Base-by-base conservation (phyloP, 2,113 vertebrate species). In the Pseudorhombus dupliciocellatus region DNA sequence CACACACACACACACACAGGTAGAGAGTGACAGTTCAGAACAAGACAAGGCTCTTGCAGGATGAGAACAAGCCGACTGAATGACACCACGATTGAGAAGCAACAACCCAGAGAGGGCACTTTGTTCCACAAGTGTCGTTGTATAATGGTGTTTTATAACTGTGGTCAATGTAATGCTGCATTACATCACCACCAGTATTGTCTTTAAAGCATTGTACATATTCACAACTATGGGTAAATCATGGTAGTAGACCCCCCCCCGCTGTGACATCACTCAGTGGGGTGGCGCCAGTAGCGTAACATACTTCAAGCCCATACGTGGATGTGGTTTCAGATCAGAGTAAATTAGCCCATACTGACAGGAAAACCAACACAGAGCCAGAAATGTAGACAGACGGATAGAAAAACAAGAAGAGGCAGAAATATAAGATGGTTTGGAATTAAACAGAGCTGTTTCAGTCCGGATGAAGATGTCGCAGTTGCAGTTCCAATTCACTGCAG, bases 1-100 rank as follows among this genome's bases (percentile, higher is more conserved):
- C 66, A 53, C 50, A 74, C 20, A 8, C 66, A 53, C 50, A 74
- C 20, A 8, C 56, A 57, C 57, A 57, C 62, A 79, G 55, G 56
- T 69, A 37, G 46, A 73, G 37, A 61, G 25, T 25, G 31, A 48
- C 31, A 52, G 42, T 65, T 77, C 25, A 65, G 7, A n/a, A 30
- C 54, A 50, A 63, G 52, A 51, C 53, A 52, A 57, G 74, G 42
- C 52, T 56, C 48, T 48, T n/a, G 51, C 40, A 53, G 30, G 40
- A 44, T 15, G 16, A 46, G 25, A 67, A 20, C n/a, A 46, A 51
- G 31, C 7, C 18, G 24, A 30, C 37, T 21, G 37, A 22, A 68
- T 2, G 16, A 34, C 37, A 44, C 10, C 34, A 50, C 42, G 9
- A 25, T 30, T 10, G 16, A 24, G 16, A 46, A 4, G 7, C 42